Conservation (phyloP, 2,888 invertebrate species). For the Dryomyza anilis region DNA sequence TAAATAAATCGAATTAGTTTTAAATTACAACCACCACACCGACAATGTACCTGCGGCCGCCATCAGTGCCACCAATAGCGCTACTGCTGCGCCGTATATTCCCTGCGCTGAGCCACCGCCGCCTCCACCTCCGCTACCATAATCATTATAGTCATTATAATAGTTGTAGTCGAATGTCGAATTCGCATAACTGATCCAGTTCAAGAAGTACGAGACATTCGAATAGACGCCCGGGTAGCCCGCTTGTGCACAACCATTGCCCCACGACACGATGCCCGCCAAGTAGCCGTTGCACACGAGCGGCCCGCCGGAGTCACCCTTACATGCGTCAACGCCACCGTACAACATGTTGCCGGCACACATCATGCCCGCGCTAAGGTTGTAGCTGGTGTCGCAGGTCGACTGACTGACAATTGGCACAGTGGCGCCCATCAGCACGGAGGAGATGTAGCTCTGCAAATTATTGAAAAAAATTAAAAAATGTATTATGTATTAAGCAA, state of each 20-base stretch:
- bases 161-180: slow-evolving; percentile 39
- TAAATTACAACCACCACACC: not conserved
- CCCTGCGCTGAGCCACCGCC: not conserved
- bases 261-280: slow-evolving; percentile 44
- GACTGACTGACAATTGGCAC: slow-evolving; percentile 40
- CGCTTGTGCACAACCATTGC: slow-evolving; percentile 37
- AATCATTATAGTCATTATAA: slow-evolving; percentile 25
- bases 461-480: not conserved
- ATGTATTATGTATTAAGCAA: not conserved
- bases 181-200: slow-evolving; percentile 40
- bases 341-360: slow-evolving; percentile 41
- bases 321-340: slow-evolving; percentile 40
- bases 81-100: not conserved
- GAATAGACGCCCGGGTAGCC: slow-evolving; percentile 43
- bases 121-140: too few species aligned
- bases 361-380: slow-evolving; percentile 37
- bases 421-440: slow-evolving; percentile 35
- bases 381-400: slow-evolving; percentile 38
- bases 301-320: slow-evolving; percentile 43
- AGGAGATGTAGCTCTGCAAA: slow-evolving; percentile 34
- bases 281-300: slow-evolving; percentile 37
- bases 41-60: too few species aligned
- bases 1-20: too few species aligned
- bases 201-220: slow-evolving; percentile 39
- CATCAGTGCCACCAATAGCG: not conserved